A percentile compares a stretch with the other conserved stretches of the same genome.
phyloP scores from a whole-genome alignment of 2,888 invertebrate species.

The Nineta flava region DNA sequence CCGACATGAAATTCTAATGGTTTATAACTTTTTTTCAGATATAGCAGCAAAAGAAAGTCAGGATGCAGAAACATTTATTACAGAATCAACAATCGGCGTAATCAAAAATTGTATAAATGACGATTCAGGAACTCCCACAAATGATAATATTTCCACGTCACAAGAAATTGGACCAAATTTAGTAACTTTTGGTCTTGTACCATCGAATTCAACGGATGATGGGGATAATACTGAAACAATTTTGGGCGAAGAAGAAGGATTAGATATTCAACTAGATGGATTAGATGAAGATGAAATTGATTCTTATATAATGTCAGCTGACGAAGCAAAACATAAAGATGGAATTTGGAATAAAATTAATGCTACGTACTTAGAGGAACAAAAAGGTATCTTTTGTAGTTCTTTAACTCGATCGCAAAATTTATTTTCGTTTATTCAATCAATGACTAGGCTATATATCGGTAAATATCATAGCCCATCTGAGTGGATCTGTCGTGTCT shows the following conservation, averaged over 20 bases:
- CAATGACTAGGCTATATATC: too few species aligned
- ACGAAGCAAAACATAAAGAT: conserved; percentile 68
- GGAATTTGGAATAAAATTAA: conserved; percentile 78
- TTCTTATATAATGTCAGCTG: conserved; percentile 65
- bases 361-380: conserved; percentile 69
- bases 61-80: conserved; percentile 29
- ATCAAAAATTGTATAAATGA: conserved; percentile 34
- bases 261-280: conserved; percentile 41
- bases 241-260: conserved; percentile 8
- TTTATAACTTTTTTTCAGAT: conserved; percentile 5
- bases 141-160: conserved; percentile 19
- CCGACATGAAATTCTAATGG: too few species aligned
- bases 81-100: conserved; percentile 29
- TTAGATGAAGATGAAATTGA: conserved; percentile 86
- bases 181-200: background rate
- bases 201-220: background rate
- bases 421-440: background rate
- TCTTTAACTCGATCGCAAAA: background rate
- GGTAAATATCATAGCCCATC: too few species aligned
- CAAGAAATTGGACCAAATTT: conserved; percentile 13
- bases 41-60: conserved; percentile 19
- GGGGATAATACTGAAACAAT: background rate
- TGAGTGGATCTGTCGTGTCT: too few species aligned
- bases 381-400: conserved; percentile 41
- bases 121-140: conserved; percentile 30